phyloP scores from a whole-genome alignment of 2,888 invertebrate genomes.

The Andrena chrysosceles region DNA sequence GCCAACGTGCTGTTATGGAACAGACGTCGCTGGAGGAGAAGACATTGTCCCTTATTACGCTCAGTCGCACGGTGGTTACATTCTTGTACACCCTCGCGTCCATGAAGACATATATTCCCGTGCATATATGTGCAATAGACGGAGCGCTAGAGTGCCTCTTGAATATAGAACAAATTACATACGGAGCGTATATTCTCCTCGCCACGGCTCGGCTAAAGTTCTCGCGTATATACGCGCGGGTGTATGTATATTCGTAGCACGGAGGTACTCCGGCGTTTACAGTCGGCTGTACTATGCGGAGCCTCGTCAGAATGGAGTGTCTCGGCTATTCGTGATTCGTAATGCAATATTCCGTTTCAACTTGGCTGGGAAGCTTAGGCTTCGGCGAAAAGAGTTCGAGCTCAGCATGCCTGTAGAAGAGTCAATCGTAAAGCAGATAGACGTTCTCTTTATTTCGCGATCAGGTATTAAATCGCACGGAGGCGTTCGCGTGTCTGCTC shows the following conservation, averaged over 20 bases:
- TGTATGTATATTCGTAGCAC: slow-evolving; percentile 30
- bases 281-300: slow-evolving; percentile 20
- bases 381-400: not conserved
- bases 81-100: slow-evolving; percentile 54
- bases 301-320: slow-evolving; percentile 11
- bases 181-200: slow-evolving; percentile 26
- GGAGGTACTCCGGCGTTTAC: slow-evolving; percentile 32
- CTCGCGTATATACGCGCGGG: slow-evolving; percentile 31
- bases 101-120: slow-evolving; percentile 42
- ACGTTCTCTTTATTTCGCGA: not conserved
- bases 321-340: slow-evolving; percentile 1
- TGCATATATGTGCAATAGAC: slow-evolving; percentile 36
- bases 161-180: slow-evolving; percentile 66
- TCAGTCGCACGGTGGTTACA: slow-evolving; percentile 52
- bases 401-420: not conserved
- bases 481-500: too few species aligned
- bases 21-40: slow-evolving; percentile 36
- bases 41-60: slow-evolving; percentile 52
- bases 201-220: slow-evolving; percentile 30
- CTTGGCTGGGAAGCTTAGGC: not conserved
- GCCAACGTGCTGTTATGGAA: slow-evolving; percentile 55
- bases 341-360: not conserved
- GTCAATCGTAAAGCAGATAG: too few species aligned
- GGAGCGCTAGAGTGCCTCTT: slow-evolving; percentile 40
- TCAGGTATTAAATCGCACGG: too few species aligned